phyloP scores from a whole-genome alignment of 2,113 vertebrate species.

The Rhagologus leucostigma region DNA sequence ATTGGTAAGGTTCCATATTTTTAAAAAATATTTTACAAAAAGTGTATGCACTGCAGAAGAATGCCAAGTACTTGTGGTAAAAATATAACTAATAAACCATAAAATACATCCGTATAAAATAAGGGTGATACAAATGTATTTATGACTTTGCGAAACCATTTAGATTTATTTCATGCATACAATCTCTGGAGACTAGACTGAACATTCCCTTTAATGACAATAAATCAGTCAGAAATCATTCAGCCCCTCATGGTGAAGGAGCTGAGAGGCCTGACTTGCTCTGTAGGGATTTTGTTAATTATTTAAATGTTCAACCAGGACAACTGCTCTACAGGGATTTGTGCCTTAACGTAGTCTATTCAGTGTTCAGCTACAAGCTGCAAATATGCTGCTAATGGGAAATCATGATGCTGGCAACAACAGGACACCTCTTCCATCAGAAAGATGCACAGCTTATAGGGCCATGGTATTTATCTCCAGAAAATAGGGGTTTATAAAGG shows the following conservation, averaged over 20 bases:
- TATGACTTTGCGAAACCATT: not conserved
- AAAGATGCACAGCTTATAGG: not conserved
- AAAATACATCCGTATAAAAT: not conserved
- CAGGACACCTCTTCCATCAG: not conserved
- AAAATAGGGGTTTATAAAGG: not conserved
- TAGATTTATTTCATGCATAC: not conserved
- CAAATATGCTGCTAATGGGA: not conserved
- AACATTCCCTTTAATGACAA: not conserved
- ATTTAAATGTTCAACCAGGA: not conserved
- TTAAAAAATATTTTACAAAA: not conserved
- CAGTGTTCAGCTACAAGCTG: not conserved
- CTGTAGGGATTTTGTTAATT: not conserved
- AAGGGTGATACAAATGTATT: not conserved
- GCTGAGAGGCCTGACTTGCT: not conserved
- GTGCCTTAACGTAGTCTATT: not conserved
- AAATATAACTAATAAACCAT: not conserved
- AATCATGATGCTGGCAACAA: not conserved
- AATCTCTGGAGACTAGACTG: not conserved
- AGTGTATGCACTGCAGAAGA: not conserved
- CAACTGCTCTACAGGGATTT: not conserved
- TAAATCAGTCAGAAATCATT: not conserved
- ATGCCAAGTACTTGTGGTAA: not conserved
- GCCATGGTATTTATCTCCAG: not conserved
- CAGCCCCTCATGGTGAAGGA: not conserved
- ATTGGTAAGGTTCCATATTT: not conserved